Evolutionary conservation across 2,888 invertebrate species (phyloP).

Genomic region (Ellobium chinense): DNA sequence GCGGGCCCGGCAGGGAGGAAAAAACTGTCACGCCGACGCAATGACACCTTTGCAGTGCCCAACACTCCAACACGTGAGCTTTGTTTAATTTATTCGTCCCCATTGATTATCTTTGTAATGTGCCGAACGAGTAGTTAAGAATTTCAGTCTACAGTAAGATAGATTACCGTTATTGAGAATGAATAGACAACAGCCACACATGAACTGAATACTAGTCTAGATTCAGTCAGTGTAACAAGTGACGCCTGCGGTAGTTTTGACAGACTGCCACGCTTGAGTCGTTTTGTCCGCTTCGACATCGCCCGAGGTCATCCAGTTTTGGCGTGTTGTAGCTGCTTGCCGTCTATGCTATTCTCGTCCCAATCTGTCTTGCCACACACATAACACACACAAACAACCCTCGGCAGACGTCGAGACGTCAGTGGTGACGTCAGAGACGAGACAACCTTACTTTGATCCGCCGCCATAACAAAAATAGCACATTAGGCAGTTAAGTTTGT

Average conservation of each 20-base stretch:
- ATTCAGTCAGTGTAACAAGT: not conserved
- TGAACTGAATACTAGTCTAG: not conserved
- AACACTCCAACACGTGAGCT: too few relatives aligned
- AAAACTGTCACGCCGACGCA: too few relatives aligned
- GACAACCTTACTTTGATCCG: constrained; percentile 59
- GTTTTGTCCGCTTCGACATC: constrained; percentile 32
- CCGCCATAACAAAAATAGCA: constrained; percentile 37
- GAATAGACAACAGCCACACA: not conserved
- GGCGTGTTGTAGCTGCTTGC: constrained; percentile 27
- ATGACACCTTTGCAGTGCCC: too few relatives aligned
- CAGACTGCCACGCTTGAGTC: constrained; percentile 25
- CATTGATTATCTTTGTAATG: too few relatives aligned
- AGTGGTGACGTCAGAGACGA: constrained; percentile 64
- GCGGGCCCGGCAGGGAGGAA: too few relatives aligned
- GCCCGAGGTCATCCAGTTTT: constrained; percentile 35
- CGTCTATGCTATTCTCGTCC: constrained; percentile 38
- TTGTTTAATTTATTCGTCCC: too few relatives aligned
- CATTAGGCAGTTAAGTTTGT: not conserved
- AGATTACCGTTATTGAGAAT: too few relatives aligned
- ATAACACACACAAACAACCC: constrained; percentile 46
- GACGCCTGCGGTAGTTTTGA: constrained; percentile 4
- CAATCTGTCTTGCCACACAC: constrained; percentile 5
- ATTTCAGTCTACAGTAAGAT: too few relatives aligned
- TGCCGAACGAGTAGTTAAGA: too few relatives aligned
- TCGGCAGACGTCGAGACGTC: constrained; percentile 60